Conservation (phyloP, 64 coral and sea anemone species). For the Orbicella faveolata region DNA sequence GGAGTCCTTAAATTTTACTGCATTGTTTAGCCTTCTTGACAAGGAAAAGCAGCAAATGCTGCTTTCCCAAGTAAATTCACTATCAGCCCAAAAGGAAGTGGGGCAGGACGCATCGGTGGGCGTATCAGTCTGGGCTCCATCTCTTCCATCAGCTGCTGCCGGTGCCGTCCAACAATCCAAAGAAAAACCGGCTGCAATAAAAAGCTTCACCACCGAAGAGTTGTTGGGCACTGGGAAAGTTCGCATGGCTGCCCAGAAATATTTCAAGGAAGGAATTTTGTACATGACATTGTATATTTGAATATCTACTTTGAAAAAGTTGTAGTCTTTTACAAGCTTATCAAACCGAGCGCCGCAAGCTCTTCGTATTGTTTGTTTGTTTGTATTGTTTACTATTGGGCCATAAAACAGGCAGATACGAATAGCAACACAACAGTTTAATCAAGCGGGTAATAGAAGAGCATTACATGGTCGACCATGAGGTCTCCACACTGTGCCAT, state of each 20-base stretch:
- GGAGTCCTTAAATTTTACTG: neutral
- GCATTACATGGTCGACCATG: too few species aligned
- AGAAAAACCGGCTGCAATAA: neutral
- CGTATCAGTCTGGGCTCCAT: neutral
- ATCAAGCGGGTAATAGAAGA: too few species aligned
- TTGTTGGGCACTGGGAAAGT: neutral
- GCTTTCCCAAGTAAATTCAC: constrained; percentile 8
- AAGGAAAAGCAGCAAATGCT: constrained; percentile 28
- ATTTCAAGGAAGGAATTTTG: constrained; percentile 24
- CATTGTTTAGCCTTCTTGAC: constrained; percentile 8
- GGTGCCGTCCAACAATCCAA: neutral
- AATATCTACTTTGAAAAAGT: too few species aligned
- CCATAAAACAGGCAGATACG: too few species aligned
- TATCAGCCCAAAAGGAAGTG: neutral
- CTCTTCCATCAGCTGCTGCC: neutral
- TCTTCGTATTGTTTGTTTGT: too few species aligned
- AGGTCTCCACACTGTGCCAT: too few species aligned
- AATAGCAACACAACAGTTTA: too few species aligned
- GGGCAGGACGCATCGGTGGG: neutral
- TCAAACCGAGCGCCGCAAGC: too few species aligned
- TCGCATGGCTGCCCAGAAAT: constrained; percentile 8
- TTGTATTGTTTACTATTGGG: too few species aligned
- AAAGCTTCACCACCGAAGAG: neutral
- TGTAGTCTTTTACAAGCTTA: too few species aligned
- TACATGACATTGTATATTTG: too few species aligned